phyloP scores from a whole-genome alignment of 2,797 vertebrate genomes.

The Odontamblyopus rebecca region DNA sequence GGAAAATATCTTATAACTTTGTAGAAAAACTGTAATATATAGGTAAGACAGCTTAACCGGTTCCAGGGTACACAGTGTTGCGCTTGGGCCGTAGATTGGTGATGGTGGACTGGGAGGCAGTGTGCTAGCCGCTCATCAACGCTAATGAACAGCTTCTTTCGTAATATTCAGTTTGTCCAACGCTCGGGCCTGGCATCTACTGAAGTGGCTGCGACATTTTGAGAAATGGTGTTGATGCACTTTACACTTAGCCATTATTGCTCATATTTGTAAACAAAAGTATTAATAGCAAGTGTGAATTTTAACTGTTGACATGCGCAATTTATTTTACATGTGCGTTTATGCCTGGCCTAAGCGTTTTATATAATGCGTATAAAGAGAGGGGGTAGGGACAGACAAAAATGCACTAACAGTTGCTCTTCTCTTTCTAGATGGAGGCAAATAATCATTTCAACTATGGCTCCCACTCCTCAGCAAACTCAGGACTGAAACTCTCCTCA shows the following conservation, averaged over 20 bases:
- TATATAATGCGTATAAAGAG: conserved; percentile 1
- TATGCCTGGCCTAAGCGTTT: neutral
- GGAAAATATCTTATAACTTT: conserved; percentile 18
- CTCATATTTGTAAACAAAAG: neutral
- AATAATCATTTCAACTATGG: conserved; percentile 94
- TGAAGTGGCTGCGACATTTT: conserved; percentile 72
- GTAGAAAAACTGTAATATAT: conserved; percentile 23
- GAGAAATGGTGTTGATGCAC: conserved; percentile 61
- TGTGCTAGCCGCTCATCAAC: conserved; percentile 60
- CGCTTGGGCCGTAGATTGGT: conserved; percentile 24
- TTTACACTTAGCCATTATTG: conserved; percentile 16
- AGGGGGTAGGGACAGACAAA: neutral
- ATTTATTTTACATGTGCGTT: conserved; percentile 10
- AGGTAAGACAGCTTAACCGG: conserved; percentile 15
- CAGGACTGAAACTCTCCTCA: conserved; percentile 96
- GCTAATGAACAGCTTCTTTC: conserved; percentile 54
- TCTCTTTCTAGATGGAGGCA: conserved; percentile 87
- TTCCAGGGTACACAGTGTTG: conserved; percentile 29
- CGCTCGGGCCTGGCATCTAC: conserved; percentile 62
- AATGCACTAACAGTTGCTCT: neutral
- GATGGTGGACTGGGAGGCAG: conserved; percentile 30
- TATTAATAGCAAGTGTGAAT: neutral
- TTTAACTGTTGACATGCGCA: conserved; percentile 17
- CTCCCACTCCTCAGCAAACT: conserved; percentile 90
- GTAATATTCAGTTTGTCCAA: conserved; percentile 53